Evolutionary conservation across 1,140 invertebrate species (phyloP), one percentile per base, ranked within the genome.

Genomic region (Drosophila pseudoobscura): DNA sequence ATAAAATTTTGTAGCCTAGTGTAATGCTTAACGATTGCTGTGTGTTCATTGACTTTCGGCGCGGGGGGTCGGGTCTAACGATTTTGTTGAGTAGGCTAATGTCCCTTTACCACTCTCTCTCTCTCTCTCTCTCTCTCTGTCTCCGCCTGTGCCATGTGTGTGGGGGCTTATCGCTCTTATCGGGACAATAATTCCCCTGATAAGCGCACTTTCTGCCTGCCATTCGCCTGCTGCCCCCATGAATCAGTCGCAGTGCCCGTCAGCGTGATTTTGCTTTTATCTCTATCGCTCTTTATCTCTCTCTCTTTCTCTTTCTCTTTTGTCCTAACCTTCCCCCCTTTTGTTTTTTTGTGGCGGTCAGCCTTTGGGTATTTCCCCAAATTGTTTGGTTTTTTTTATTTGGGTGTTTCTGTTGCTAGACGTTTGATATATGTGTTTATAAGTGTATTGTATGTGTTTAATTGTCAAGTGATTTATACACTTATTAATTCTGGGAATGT

Each of bases 1-100:
- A 85, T 84, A 85, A 84, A 84, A 84, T 84, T 85, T 84, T 84
- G 80, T 84, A 77, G 80, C 77, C 82, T 70, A 77, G 73, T 85
- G 77, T 73, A 80, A 74, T 84, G 80, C 73, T 53, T 70, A 80
- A 80, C 82, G 80, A 73, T 76, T 87, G 35, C 35, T 13, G 35
- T 13, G 80, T 85, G 82, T 84, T 84, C 80, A 80, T 80, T 77
- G 80, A 84, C 77, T 85, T 74, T 75, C 52, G 46, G 26, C 11
- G 31, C 11, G 31, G 29, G 17, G 61, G 35, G 35, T 31, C 31
- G 31, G 8, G 9, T 61, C 72, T 64, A 74, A 77, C 76, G 80
- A 80, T 85, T 85, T 77, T 80, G 80, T 84, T 85, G 80, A 85
- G 77, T 84, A 80, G 80, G 80, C 76, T 74, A 77, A 84, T 84